Conservation (phyloP, 2,888 invertebrate genomes). For the Pyrrhia umbra region DNA sequence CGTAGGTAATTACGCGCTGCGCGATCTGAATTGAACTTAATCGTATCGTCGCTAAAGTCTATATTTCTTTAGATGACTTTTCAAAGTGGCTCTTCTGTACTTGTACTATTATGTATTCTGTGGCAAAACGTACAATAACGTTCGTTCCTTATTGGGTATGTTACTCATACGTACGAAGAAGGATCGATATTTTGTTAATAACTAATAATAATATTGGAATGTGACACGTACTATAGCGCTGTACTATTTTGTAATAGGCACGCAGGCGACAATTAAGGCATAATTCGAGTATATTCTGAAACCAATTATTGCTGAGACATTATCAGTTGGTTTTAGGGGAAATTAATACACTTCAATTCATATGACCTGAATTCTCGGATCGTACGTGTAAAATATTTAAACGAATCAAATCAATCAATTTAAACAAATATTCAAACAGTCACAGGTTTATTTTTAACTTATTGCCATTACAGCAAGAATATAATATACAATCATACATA, state of each 20-base stretch:
- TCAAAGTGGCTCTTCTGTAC: no score
- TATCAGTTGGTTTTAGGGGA: neutral
- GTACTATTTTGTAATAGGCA: neutral
- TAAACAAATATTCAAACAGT: neutral
- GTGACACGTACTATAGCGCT: neutral
- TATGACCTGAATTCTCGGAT: neutral
- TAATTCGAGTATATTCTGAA: slow-evolving; percentile 8
- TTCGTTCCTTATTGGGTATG: slow-evolving; percentile 50
- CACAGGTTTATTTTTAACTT: neutral
- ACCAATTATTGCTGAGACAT: neutral
- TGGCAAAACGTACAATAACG: slow-evolving; percentile 62
- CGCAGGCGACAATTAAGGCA: neutral
- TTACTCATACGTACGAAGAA: slow-evolving; percentile 26
- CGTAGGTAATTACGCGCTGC: no score
- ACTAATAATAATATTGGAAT: slow-evolving; percentile 4
- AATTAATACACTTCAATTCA: neutral
- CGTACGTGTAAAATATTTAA: neutral
- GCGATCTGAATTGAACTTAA: no score
- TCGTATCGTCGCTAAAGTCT: no score
- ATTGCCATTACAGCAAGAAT: no score
- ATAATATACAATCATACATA: no score
- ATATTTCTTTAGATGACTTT: no score
- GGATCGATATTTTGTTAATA: slow-evolving; percentile 8
- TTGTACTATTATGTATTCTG: no score
- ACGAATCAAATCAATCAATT: no score